phyloP scores from a whole-genome alignment of 1,140 invertebrate species.

The Augochlora pura region DNA sequence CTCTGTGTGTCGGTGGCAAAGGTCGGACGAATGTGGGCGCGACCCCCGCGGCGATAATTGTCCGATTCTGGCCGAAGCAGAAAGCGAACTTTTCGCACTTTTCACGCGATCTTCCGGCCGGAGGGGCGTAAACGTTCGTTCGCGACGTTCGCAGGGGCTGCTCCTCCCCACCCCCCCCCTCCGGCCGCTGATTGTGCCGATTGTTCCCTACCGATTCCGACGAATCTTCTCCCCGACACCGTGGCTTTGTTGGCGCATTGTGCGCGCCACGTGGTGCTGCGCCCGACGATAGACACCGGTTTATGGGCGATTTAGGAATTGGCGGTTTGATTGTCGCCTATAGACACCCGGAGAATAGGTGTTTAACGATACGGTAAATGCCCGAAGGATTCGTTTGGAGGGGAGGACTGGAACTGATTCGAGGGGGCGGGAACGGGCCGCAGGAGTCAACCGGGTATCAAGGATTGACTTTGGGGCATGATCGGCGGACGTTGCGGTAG shows the following conservation, averaged over 20 bases:
- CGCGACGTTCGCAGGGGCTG: conserved; percentile 14
- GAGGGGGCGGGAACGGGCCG: background rate
- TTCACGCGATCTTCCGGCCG: conserved; percentile 22
- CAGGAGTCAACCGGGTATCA: too few relatives aligned
- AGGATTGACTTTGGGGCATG: too few relatives aligned
- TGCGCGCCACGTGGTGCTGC: conserved; percentile 25
- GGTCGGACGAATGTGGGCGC: background rate
- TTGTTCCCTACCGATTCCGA: conserved; percentile 52
- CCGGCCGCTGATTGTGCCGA: conserved; percentile 62
- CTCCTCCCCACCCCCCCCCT: too few relatives aligned
- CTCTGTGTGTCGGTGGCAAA: background rate
- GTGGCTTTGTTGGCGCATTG: conserved; percentile 48
- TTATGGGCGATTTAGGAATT: conserved; percentile 43
- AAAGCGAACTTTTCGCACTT: conserved; percentile 56
- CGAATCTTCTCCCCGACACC: conserved; percentile 27
- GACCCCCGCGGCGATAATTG: conserved; percentile 58
- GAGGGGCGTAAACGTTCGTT: background rate
- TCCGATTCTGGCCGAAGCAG: background rate
- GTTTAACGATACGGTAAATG: conserved; percentile 54
- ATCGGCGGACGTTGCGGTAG: too few relatives aligned
- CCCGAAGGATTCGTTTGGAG: conserved; percentile 24
- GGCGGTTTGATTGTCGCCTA: conserved; percentile 40
- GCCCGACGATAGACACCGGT: conserved; percentile 28
- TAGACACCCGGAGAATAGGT: conserved; percentile 48
- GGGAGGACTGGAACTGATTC: background rate